Base-by-base conservation (phyloP, 2,113 vertebrate genomes). In the Sula dactylatra region DNA sequence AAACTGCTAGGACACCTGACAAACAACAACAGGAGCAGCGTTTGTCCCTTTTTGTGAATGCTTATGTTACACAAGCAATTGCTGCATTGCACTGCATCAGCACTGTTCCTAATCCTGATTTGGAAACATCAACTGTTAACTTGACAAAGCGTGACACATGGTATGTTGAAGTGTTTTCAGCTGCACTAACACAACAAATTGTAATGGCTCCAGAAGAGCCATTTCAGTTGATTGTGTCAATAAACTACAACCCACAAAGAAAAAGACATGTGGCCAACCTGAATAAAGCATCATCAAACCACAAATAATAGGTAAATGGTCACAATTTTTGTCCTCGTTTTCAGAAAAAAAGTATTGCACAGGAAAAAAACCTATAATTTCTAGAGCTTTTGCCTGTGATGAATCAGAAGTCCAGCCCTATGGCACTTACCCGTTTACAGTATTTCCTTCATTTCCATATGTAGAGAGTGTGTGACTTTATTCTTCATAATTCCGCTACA, bases 81-180 rank as follows among this genome's bases (percentile, higher is more conserved):
- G 76, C 94, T 93, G 96, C 88, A 89, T 79, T 95, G 92, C 91
- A 86, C 92, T 92, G 92, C 93, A 95, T 97, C 96, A 97, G 96
- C 96, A 96, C 92, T 96, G 94, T 95, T 97, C 95, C 92, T 94
- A 93, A 95, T 96, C 94, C 97, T 92, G 90, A 96, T 96, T 97
- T 96, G 95, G 95, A 95, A 96, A 67, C 95, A 78, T 95, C 93
- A 86, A 84, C 94, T 91, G 88, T 92, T 88, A 94, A 65, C 72
- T 96, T 95, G 93, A 96, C 95, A 94, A 95, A 94, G 93, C 44
- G 4, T 93, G 92, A 94, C 96, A 96, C 94, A 31, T 95, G 90
- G 88, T 69, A 88, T 1, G 24, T 25, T 96, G 80, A 96, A 96
- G 94, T 94, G 95, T 95, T 96, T 94, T 97, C 96, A 97, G 95